Evolutionary conservation across 2,797 vertebrate genomes (phyloP), one percentile per base, ranked within the genome.

Genomic region (Oryzias dopingdopingensis): DNA sequence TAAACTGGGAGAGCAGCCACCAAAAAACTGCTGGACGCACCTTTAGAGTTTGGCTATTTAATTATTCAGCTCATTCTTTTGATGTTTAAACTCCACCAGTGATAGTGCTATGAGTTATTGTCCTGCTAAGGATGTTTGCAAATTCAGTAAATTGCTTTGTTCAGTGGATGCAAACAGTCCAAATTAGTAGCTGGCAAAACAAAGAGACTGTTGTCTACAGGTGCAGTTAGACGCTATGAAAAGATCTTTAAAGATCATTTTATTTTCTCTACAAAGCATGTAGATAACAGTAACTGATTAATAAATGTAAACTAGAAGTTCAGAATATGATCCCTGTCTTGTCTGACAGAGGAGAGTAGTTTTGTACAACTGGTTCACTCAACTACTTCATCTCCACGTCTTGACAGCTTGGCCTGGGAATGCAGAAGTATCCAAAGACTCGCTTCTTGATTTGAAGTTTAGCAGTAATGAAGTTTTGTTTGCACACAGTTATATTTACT

Each of bases 81-180:
- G 77, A 82, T 81, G 74, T 82, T 79, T 83, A 81, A 88, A 87
- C 81, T 78, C 73, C 76, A 62, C 67, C 67, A 70, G 75, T 84
- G 89, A 91, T 90, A 87, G 83, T 74, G 66, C 65, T 66, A 48
- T 87, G 86, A 90, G 85, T 90, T 89, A 89, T 87, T 79, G 76
- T 85, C 65, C 76, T 59, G 72, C 67, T 82, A 77, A 85, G 72
- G 79, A 72, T 79, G 82, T 87, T 87, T 88, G 84, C 87, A 82
- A 80, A 86, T 83, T 85, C 76, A 66, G 79, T 88, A 88, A 90
- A 90, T 89, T 84, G 86, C 88, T 91, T 89, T 88, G 83, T 90
- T 87, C 76, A 70, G 66, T 68, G 72, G 76, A 80, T 86, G 81
- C 62, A 88, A 88, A 81, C 70, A 81, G 79, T 79, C 82, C 76